These are phyloP conservation scores for Drepanosiphum platanoidis DNA, from an alignment of 2,888 invertebrate species.

Conservation along the genomic window DNA sequence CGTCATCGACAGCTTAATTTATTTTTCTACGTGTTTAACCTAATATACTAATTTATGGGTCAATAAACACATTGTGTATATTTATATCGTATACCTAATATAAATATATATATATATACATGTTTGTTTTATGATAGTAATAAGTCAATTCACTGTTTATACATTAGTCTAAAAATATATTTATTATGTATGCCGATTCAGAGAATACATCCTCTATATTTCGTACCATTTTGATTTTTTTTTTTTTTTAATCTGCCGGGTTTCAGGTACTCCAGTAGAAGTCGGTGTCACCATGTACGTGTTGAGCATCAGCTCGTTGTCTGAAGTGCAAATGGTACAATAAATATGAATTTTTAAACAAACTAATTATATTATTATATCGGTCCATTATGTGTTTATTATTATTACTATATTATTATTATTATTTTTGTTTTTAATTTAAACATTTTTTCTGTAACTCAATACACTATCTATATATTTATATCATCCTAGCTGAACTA, in stretches of 20 bases:
- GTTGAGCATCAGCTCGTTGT: slow-evolving; percentile 72
- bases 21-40: no score
- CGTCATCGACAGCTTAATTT: no score
- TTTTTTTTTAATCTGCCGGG: slow-evolving; percentile 60
- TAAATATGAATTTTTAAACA: slow-evolving; percentile 43
- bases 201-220: slow-evolving; percentile 14
- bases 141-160: neutral
- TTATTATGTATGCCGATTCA: neutral
- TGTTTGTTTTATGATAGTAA: no score
- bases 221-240: slow-evolving; percentile 51
- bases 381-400: slow-evolving; percentile 33
- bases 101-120: no score
- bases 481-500: slow-evolving; percentile 58
- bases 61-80: no score
- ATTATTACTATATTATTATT: slow-evolving; percentile 23
- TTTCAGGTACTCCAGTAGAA: slow-evolving; percentile 71
- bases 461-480: slow-evolving; percentile 35
- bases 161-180: neutral
- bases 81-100: no score
- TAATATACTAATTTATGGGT: neutral
- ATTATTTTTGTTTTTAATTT: slow-evolving; percentile 33
- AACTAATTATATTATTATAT: neutral
- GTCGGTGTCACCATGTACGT: slow-evolving; percentile 73
- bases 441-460: slow-evolving; percentile 26
- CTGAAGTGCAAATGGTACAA: slow-evolving; percentile 73